Percentiles rank a stretch among this genome's conserved stretches.
Evolutionary conservation across 1,140 invertebrate species (phyloP).

Genomic region (Papilio machaon): DNA sequence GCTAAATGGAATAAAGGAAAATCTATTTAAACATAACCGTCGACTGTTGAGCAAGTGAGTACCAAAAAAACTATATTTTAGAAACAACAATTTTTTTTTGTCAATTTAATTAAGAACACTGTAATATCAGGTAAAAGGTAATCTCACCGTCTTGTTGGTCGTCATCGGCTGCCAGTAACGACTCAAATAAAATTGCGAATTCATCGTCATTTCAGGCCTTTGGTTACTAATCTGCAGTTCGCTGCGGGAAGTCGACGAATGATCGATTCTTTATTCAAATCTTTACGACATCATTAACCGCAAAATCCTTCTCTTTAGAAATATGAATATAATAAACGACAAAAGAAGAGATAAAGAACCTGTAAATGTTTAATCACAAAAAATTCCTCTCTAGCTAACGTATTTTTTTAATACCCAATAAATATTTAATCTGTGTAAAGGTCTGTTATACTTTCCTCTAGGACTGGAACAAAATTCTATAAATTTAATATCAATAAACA

Average conservation of each 20-base stretch:
- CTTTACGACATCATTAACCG: constrained; percentile 18
- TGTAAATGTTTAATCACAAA: neutral
- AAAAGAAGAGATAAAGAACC: neutral
- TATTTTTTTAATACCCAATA: neutral
- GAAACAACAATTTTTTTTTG: neutral
- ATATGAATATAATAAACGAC: neutral
- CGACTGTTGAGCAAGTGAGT: neutral
- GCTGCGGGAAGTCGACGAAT: constrained; percentile 19
- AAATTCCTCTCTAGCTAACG: neutral
- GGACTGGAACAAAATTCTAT: neutral
- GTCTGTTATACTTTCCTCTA: constrained; percentile 1
- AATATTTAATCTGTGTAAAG: neutral
- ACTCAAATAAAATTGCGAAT: constrained; percentile 8
- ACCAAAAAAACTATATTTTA: neutral
- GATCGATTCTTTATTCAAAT: constrained; percentile 27
- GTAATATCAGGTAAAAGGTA: neutral
- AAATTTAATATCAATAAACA: neutral
- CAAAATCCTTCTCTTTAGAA: neutral
- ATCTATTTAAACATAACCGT: too few species aligned
- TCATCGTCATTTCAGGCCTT: constrained; percentile 23
- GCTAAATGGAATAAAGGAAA: neutral
- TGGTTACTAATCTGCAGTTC: constrained; percentile 14
- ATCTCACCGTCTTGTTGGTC: constrained; percentile 4
- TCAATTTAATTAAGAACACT: neutral
- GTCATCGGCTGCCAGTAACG: constrained; percentile 16